These are phyloP conservation scores for Laticauda laticaudata DNA, from an alignment of 2,113 vertebrate genomes.

Conservation along the genomic window DNA sequence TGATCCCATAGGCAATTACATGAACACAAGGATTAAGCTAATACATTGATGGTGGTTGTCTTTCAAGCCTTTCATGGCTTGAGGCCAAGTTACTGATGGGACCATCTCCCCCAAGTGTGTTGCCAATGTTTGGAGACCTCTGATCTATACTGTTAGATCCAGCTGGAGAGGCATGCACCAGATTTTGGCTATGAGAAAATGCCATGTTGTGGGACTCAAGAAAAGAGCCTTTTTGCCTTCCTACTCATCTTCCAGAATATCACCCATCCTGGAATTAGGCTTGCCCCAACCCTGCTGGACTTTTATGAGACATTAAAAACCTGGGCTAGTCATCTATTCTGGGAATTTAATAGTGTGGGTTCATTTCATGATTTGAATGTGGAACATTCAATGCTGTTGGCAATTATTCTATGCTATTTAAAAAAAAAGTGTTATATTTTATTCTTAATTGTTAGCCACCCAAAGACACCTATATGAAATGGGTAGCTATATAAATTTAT, in stretches of 20 bases:
- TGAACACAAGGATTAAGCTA: background rate
- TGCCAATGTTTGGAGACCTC: too few species aligned
- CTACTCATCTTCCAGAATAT: background rate
- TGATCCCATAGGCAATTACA: background rate
- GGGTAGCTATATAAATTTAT: background rate
- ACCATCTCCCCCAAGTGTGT: background rate
- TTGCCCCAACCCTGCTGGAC: background rate
- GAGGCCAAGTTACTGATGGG: background rate
- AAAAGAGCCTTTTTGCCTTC: background rate
- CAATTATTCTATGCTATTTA: background rate
- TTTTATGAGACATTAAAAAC: background rate
- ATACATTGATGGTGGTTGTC: background rate
- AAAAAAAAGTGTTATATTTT: background rate
- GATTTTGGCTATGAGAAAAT: background rate
- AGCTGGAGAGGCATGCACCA: background rate
- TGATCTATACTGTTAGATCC: background rate
- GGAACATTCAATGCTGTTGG: background rate
- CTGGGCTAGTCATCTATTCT: background rate
- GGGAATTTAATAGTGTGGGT: background rate
- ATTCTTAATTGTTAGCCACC: background rate
- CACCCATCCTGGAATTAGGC: background rate
- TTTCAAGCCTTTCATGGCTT: background rate
- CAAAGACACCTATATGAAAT: background rate
- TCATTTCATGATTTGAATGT: background rate
- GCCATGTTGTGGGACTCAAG: background rate